Conservation (phyloP, 2,113 vertebrate genomes). For the Apistogramma diplotaenia region DNA sequence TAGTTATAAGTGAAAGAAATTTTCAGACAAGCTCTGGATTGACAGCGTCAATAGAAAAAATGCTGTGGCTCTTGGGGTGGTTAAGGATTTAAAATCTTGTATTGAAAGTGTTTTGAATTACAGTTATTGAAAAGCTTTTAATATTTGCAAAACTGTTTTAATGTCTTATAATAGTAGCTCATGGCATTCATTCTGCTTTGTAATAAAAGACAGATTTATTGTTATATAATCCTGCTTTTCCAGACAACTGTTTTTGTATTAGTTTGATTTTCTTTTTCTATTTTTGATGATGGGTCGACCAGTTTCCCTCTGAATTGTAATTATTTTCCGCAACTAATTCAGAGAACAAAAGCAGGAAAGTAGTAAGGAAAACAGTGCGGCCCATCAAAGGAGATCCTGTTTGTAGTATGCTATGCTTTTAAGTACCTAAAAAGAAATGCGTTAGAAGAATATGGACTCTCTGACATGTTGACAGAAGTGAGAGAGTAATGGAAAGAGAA, state of each 20-base stretch:
- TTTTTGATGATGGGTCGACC: background rate
- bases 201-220: constrained; percentile 32
- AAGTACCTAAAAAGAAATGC: background rate
- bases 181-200: background rate
- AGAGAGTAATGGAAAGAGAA: constrained; percentile 36
- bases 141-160: constrained; percentile 3
- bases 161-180: constrained; percentile 9
- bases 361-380: background rate
- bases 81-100: constrained; percentile 15
- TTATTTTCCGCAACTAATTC: background rate
- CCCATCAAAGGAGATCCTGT: background rate
- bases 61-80: background rate
- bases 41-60: background rate
- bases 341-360: constrained; percentile 11
- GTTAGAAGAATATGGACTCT: background rate
- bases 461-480: constrained; percentile 4
- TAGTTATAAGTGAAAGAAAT: constrained; percentile 8
- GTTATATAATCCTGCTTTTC: constrained; percentile 18
- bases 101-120: constrained; percentile 24
- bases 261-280: background rate
- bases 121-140: constrained; percentile 19
- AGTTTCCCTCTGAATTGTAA: background rate
- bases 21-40: background rate
- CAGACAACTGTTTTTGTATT: background rate
- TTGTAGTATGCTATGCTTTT: background rate